These are phyloP conservation scores for Masnerella sp. DNA, from an alignment of 2,888 invertebrate genomes.

Conservation along the genomic window DNA sequence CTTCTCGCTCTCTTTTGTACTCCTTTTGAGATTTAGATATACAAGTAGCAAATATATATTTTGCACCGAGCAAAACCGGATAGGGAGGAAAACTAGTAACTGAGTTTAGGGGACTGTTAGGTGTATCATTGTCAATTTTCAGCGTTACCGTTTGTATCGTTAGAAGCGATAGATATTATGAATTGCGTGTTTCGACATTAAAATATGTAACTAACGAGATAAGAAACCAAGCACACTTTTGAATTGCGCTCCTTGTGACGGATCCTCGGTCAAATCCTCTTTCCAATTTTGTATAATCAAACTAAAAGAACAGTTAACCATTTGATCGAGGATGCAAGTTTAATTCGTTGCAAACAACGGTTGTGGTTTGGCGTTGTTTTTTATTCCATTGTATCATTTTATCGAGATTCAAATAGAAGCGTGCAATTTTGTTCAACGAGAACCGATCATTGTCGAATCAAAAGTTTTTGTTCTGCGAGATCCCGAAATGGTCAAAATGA, in stretches of 20 bases:
- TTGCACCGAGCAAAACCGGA: slow-evolving; percentile 39
- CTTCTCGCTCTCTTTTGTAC: slow-evolving; percentile 23
- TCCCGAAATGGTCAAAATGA: too few relatives aligned
- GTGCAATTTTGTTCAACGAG: too few relatives aligned
- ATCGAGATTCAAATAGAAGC: too few relatives aligned
- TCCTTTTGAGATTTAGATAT: slow-evolving; percentile 46
- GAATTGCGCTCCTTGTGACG: slow-evolving; percentile 49
- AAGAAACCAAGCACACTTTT: slow-evolving; percentile 35
- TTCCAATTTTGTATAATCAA: too few relatives aligned
- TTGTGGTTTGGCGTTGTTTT: too few relatives aligned
- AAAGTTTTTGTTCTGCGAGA: too few relatives aligned
- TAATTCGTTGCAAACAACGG: too few relatives aligned
- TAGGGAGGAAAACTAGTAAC: too few relatives aligned
- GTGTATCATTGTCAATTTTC: slow-evolving; percentile 62
- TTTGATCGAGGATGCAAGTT: too few relatives aligned
- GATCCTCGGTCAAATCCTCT: slow-evolving; percentile 69
- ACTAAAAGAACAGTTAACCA: neutral
- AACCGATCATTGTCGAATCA: too few relatives aligned
- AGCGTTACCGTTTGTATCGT: slow-evolving; percentile 60
- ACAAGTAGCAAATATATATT: slow-evolving; percentile 34
- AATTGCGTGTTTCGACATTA: slow-evolving; percentile 49
- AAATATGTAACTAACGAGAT: slow-evolving; percentile 30
- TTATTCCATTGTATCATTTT: too few relatives aligned
- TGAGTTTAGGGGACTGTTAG: slow-evolving; percentile 59
- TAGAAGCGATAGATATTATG: slow-evolving; percentile 58